Evolutionary conservation across 2,888 invertebrate species (phyloP).

Genomic region (Stratiomys singularior): DNA sequence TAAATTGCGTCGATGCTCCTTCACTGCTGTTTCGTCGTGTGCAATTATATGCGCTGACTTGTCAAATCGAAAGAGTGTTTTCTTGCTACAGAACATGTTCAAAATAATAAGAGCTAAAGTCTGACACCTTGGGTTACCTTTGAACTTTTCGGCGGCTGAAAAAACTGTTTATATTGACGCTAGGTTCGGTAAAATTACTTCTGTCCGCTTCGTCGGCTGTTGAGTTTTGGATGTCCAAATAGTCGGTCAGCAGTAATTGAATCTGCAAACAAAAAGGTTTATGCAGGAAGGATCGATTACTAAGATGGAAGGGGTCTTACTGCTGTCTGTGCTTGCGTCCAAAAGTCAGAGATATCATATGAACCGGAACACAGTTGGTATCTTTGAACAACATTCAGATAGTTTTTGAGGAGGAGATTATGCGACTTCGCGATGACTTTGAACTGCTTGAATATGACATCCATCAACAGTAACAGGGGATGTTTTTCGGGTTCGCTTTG

Average conservation of each 20-base stretch:
- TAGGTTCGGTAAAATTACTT: slow-evolving; percentile 63
- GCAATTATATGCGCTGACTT: slow-evolving; percentile 65
- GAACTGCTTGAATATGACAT: slow-evolving; percentile 84
- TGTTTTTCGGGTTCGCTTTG: slow-evolving; percentile 57
- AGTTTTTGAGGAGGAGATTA: slow-evolving; percentile 73
- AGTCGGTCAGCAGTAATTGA: slow-evolving; percentile 85
- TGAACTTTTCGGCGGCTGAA: slow-evolving; percentile 64
- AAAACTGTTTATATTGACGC: slow-evolving; percentile 67
- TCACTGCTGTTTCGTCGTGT: slow-evolving; percentile 51
- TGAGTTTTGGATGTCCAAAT: slow-evolving; percentile 86
- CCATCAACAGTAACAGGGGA: slow-evolving; percentile 72
- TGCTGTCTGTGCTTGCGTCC: slow-evolving; percentile 90
- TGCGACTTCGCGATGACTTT: slow-evolving; percentile 84
- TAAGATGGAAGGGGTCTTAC: slow-evolving; percentile 67
- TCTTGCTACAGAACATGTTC: slow-evolving; percentile 66
- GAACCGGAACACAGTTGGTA: slow-evolving; percentile 69
- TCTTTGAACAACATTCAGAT: slow-evolving; percentile 71
- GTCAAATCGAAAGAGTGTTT: slow-evolving; percentile 78
- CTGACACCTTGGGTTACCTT: slow-evolving; percentile 57
- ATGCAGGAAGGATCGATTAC: not conserved
- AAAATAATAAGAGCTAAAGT: not conserved
- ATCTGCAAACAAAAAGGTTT: slow-evolving; percentile 70
- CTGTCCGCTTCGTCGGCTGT: slow-evolving; percentile 70
- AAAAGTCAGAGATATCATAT: slow-evolving; percentile 83
- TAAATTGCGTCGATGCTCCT: slow-evolving; percentile 63